Conservation (phyloP, 2,113 vertebrate genomes). For the Leucopternis melanops region DNA sequence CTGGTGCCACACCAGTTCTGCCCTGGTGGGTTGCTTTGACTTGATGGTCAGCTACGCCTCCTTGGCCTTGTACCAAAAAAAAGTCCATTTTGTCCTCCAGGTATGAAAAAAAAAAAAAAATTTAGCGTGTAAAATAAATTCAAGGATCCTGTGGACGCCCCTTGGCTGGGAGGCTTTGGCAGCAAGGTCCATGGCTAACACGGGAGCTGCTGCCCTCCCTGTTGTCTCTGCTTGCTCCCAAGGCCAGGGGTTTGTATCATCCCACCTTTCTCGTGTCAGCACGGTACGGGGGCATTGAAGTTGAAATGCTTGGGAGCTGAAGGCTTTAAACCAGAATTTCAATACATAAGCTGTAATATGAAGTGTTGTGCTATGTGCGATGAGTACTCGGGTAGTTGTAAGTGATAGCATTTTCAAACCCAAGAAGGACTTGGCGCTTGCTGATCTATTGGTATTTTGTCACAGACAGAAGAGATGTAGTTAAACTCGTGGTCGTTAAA, state of each 20-base stretch:
- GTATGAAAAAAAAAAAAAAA: neutral
- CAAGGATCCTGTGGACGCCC: neutral
- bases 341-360: neutral
- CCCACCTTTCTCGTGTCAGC: neutral
- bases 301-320: neutral
- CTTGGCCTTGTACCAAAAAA: neutral
- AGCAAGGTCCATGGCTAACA: fast-evolving
- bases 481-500: neutral
- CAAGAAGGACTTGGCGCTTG: neutral
- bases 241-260: neutral
- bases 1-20: neutral
- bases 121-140: neutral
- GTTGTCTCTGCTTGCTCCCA: neutral
- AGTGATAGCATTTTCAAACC: neutral
- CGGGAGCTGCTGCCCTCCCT: neutral
- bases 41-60: neutral
- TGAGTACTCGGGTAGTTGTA: neutral
- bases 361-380: fast-evolving
- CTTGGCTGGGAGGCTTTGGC: neutral
- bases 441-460: neutral
- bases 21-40: neutral
- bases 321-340: neutral
- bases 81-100: neutral
- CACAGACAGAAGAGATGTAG: neutral
- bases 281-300: neutral